Evolutionary conservation across 1,140 invertebrate genomes (phyloP).

Genomic region (Branchinecta lynchi): DNA sequence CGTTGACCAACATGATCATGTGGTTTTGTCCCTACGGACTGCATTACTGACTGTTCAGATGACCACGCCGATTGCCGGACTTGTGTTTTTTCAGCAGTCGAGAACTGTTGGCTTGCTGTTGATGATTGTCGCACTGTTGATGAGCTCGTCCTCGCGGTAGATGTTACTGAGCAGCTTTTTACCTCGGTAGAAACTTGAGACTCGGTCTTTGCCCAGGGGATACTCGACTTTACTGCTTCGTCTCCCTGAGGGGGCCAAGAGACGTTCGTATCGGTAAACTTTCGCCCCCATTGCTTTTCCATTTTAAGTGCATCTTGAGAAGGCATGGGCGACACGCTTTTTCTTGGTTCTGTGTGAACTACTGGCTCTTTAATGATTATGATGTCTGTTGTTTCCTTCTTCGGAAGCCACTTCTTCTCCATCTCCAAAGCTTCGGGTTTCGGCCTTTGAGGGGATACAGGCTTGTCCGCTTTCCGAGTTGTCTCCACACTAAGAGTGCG

Average conservation of each 20-base stretch:
- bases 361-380: constrained; percentile 12
- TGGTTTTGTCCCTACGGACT: too few relatives aligned
- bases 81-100: too few relatives aligned
- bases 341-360: background rate
- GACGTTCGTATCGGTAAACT: constrained; percentile 35
- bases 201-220: constrained; percentile 16
- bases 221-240: constrained; percentile 24
- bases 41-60: too few relatives aligned
- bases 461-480: background rate
- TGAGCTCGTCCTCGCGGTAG: background rate
- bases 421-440: constrained; percentile 42
- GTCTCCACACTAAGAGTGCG: background rate
- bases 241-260: constrained; percentile 36
- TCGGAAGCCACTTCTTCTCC: constrained; percentile 41
- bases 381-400: constrained; percentile 20
- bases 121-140: too few relatives aligned
- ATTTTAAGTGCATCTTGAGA: constrained; percentile 24
- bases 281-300: constrained; percentile 36
- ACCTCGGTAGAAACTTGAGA: background rate
- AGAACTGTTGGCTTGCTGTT: too few relatives aligned
- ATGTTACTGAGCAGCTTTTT: background rate
- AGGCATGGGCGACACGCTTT: constrained; percentile 23
- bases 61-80: too few relatives aligned
- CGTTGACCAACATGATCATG: too few relatives aligned
- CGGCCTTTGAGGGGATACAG: constrained; percentile 14